Conservation (phyloP, 2,888 invertebrate species). For the Flabesymbios commensalis region DNA sequence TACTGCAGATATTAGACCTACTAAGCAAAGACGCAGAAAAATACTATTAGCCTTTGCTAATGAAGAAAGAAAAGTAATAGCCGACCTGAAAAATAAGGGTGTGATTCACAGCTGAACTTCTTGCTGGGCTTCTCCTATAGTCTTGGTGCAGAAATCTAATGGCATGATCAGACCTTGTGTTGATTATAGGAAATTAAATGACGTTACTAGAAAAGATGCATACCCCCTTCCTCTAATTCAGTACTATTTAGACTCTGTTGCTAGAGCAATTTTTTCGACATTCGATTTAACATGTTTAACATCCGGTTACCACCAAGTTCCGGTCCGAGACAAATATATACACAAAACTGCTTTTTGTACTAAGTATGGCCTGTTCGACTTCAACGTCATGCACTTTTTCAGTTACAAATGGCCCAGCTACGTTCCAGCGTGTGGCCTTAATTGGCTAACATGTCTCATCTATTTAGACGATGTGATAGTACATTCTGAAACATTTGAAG, state of each 20-base stretch:
- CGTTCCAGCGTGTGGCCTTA: too few relatives aligned
- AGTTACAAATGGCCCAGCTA: too few relatives aligned
- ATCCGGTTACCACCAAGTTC: neutral
- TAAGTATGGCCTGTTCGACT: neutral
- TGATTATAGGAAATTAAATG: neutral
- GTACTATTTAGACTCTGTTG: neutral
- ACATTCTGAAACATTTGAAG: neutral
- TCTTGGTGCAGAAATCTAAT: too few relatives aligned
- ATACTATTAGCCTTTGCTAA: too few relatives aligned
- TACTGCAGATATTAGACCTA: too few relatives aligned
- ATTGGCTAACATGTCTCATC: neutral
- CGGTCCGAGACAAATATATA: neutral
- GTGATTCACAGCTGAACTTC: too few relatives aligned
- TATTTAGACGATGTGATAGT: slow-evolving; percentile 17
- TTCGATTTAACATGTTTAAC: slow-evolving; percentile 1
- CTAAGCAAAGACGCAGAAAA: too few relatives aligned
- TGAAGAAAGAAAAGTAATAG: too few relatives aligned
- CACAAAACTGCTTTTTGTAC: neutral
- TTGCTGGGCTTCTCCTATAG: too few relatives aligned
- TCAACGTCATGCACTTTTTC: too few relatives aligned
- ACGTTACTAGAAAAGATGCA: neutral
- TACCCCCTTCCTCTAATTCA: neutral
- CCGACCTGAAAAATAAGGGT: too few relatives aligned
- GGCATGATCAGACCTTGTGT: slow-evolving; percentile 1
- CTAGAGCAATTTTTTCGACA: neutral